Evolutionary conservation across 2,888 invertebrate genomes (phyloP).

Genomic region (Drosophila paracracens): DNA sequence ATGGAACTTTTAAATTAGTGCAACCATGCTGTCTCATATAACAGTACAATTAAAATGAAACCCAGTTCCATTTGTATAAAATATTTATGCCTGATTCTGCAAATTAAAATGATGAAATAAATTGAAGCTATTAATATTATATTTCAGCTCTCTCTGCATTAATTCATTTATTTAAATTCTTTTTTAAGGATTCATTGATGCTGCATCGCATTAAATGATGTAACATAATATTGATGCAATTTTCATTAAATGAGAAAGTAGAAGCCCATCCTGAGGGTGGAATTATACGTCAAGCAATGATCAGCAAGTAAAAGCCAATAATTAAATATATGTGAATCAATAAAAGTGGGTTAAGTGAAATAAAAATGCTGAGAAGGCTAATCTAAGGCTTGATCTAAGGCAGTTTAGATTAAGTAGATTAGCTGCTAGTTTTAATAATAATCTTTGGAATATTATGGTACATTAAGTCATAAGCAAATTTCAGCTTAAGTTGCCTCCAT

Average conservation of each 20-base stretch:
- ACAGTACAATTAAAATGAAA: background rate
- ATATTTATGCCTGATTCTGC: too few relatives aligned
- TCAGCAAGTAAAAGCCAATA: background rate
- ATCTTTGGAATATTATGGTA: background rate
- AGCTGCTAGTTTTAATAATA: background rate
- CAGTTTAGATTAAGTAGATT: background rate
- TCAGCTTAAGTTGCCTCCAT: constrained; percentile 19
- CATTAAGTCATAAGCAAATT: background rate
- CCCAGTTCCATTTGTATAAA: background rate
- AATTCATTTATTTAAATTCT: background rate
- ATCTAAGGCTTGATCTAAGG: background rate
- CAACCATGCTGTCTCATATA: background rate
- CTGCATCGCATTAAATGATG: background rate
- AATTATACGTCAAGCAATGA: background rate
- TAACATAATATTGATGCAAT: background rate
- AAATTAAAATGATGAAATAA: background rate
- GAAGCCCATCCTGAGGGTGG: too few relatives aligned
- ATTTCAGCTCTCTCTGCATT: background rate
- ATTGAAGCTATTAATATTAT: background rate
- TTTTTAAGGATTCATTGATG: background rate
- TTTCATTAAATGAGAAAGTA: background rate
- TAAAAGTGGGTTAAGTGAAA: background rate
- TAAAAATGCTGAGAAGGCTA: background rate
- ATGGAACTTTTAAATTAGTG: background rate
- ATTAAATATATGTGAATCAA: background rate